phyloP scores from a whole-genome alignment of 2,797 vertebrate species.

The Phoeniculus purpureus region DNA sequence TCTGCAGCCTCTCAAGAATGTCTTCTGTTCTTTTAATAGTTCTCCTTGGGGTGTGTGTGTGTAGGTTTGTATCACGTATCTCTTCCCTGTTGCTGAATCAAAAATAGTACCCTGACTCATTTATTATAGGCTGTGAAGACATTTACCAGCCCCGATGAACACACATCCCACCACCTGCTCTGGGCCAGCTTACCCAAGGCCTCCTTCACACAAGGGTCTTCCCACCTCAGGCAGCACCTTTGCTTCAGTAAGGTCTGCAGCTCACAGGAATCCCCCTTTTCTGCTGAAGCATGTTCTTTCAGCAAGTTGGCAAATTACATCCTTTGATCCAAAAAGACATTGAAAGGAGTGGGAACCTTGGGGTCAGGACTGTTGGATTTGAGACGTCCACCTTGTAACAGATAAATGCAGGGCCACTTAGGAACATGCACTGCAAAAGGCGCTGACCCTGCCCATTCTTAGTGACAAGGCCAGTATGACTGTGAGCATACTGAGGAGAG shows the following conservation, averaged over 20 bases:
- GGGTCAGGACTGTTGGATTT: background rate
- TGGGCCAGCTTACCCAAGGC: background rate
- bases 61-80: constrained; percentile 47
- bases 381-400: background rate
- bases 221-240: background rate
- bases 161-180: accelerated
- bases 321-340: background rate
- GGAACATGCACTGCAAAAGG: background rate
- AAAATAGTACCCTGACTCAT: constrained; percentile 65
- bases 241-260: background rate
- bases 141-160: background rate
- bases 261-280: background rate
- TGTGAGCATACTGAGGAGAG: background rate
- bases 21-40: constrained; percentile 73
- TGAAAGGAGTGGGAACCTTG: background rate
- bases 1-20: constrained; percentile 58
- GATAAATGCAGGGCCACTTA: background rate
- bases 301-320: background rate
- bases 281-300: background rate
- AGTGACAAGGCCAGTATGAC: background rate
- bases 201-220: background rate
- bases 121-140: background rate
- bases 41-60: background rate
- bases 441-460: background rate
- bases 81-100: constrained; percentile 37